Evolutionary conservation across 2,797 vertebrate genomes (phyloP), one percentile per base, ranked within the genome.

Genomic region (Alcedo quadribrachys): DNA sequence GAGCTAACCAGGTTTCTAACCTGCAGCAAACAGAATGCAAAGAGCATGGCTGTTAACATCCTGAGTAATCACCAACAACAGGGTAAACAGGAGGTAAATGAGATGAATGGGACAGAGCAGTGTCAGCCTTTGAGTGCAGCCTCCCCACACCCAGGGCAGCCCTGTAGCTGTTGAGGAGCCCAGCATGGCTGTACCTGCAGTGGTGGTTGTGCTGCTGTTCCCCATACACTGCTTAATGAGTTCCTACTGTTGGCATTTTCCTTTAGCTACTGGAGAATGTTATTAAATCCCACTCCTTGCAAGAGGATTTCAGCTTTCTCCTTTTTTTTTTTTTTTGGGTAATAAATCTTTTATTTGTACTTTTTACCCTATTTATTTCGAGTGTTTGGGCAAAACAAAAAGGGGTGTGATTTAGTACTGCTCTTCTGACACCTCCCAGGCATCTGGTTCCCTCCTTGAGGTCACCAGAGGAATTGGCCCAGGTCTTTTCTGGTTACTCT

Each of bases 21-120:
- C 1, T 84, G 83, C 37, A 8, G 55, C 81, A 89, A 95, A 90
- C 45, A 81, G 58, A 25, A 61, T 17, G 83, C 69, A 62, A n/a
- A 80, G 90, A 87, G 48, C 11, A 43, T 35, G 74, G 57, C 25
- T 57, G 10, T 88, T 92, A 86, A 22, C 46, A 3, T 81, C 82
- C 85, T 74, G 85, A 92, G 63, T 86, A 92, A 93, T 91, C 79
- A 84, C 77, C 71, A 68, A 77, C 94, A 93, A 30, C 86, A 67
- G 83, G 77, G 88, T 80, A 95, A 94, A 95, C 79, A 35, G 0
- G 15, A 91, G 82, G 77, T 87, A 93, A 94, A 96, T 93, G 87
- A 88, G 87, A 91, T 94, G 86, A 94, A 80, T 1, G 4, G 66
- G 69, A 40, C 61, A 68, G 69, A 81, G 83, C 68, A 93, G 67